Evolutionary conservation across 1,140 invertebrate genomes (phyloP).

Genomic region (Protaetia brevitarsis): DNA sequence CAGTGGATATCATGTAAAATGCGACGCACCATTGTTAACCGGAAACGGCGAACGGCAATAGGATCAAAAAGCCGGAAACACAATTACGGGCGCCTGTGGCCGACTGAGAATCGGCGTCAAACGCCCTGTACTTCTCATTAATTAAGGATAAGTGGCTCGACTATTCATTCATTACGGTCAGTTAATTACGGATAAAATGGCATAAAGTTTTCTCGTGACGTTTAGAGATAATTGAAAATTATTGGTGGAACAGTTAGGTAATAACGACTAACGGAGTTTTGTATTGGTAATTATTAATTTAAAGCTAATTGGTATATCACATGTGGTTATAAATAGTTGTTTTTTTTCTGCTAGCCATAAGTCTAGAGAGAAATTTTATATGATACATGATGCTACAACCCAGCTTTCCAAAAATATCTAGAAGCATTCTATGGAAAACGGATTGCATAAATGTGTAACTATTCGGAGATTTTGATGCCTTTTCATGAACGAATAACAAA

Average conservation of each 20-base stretch:
- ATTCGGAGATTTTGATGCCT: no score
- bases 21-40: conserved; percentile 26
- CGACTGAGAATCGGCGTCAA: conserved; percentile 22
- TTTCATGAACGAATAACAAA: no score
- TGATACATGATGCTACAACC: no score
- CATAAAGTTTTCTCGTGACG: neutral
- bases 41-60: conserved; percentile 26
- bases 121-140: neutral
- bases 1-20: conserved; percentile 18
- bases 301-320: no score
- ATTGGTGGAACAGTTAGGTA: neutral
- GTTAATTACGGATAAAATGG: conserved; percentile 1
- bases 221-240: neutral
- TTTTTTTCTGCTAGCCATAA: no score
- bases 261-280: neutral
- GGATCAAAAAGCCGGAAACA: conserved; percentile 24
- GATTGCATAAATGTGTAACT: no score
- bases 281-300: neutral
- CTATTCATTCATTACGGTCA: conserved; percentile 11
- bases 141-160: conserved; percentile 9
- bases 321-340: no score
- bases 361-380: no score
- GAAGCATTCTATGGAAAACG: no score
- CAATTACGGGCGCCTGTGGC: conserved; percentile 24
- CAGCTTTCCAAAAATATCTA: no score